Evolutionary conservation across 2,797 vertebrate genomes (phyloP).

Genomic region (Phalloptychus januarius): DNA sequence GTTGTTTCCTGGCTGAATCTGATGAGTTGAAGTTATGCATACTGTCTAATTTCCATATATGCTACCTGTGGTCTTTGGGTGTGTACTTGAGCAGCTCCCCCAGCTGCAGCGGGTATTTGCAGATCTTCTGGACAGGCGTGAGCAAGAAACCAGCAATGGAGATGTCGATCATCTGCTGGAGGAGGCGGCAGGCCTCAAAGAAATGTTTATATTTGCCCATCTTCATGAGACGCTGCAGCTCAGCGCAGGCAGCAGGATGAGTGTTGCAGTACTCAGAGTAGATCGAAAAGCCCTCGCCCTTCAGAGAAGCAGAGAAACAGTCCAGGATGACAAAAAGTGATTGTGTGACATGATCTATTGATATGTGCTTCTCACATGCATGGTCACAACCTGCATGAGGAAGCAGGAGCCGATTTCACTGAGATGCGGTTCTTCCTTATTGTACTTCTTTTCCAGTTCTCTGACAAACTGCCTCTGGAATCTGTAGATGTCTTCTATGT

Average conservation of each 20-base stretch:
- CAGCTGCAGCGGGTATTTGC: slow-evolving; percentile 97
- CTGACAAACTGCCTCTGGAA: slow-evolving; percentile 95
- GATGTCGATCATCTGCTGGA: slow-evolving; percentile 99
- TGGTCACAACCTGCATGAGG: slow-evolving; percentile 86
- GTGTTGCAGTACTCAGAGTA: slow-evolving; percentile 99
- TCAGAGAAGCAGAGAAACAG: slow-evolving; percentile 5
- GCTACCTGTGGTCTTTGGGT: slow-evolving; percentile 91
- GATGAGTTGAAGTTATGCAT: not conserved
- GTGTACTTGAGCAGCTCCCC: slow-evolving; percentile 98
- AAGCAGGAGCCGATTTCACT: slow-evolving; percentile 98
- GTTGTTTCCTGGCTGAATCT: not conserved
- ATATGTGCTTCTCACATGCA: not conserved
- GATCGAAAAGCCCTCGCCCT: slow-evolving; percentile 95
- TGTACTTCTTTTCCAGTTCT: slow-evolving; percentile 95
- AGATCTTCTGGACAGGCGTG: slow-evolving; percentile 98
- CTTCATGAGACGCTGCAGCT: slow-evolving; percentile 93
- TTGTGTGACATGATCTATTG: not conserved
- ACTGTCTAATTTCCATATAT: not conserved
- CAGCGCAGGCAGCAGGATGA: slow-evolving; percentile 89
- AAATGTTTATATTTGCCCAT: slow-evolving; percentile 93
- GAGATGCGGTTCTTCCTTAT: slow-evolving; percentile 92
- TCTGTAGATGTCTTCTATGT: slow-evolving; percentile 98
- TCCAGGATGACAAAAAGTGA: not conserved
- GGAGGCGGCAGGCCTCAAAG: slow-evolving; percentile 96
- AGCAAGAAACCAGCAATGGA: slow-evolving; percentile 96